phyloP scores from a whole-genome alignment of 2,888 invertebrate genomes.

The Acleris sparsana region DNA sequence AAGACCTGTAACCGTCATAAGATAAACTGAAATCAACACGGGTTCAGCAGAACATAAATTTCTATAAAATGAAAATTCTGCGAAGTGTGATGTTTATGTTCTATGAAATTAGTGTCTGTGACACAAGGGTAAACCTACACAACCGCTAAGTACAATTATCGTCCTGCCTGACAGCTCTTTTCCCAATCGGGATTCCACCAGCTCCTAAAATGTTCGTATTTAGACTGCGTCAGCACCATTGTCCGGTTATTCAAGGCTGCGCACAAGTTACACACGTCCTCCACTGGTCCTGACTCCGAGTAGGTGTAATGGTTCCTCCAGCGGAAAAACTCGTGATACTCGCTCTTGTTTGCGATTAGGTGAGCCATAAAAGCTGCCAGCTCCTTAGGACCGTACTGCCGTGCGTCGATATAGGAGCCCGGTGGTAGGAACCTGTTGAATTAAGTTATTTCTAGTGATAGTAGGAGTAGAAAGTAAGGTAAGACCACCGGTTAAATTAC shows the following conservation, averaged over 20 bases:
- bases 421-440: constrained; percentile 71
- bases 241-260: constrained; percentile 56
- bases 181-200: constrained; percentile 64
- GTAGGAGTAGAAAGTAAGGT: no score
- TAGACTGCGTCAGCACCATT: constrained; percentile 43
- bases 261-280: constrained; percentile 64
- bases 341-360: constrained; percentile 50
- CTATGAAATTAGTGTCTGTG: no score
- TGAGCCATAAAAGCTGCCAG: constrained; percentile 56
- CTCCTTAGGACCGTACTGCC: constrained; percentile 42
- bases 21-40: no score
- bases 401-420: constrained; percentile 64
- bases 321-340: constrained; percentile 57
- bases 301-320: constrained; percentile 62
- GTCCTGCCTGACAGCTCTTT: constrained; percentile 15
- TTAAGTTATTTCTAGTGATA: no score
- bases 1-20: no score
- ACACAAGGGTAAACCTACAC: no score
- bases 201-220: constrained; percentile 56
- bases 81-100: no score
- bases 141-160: constrained; percentile 11
- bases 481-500: no score
- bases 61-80: no score
- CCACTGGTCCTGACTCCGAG: constrained; percentile 45
- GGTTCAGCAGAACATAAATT: no score